These are phyloP conservation scores for Crotalus helleri DNA, from an alignment of 2,113 vertebrate species.

Conservation along the genomic window DNA sequence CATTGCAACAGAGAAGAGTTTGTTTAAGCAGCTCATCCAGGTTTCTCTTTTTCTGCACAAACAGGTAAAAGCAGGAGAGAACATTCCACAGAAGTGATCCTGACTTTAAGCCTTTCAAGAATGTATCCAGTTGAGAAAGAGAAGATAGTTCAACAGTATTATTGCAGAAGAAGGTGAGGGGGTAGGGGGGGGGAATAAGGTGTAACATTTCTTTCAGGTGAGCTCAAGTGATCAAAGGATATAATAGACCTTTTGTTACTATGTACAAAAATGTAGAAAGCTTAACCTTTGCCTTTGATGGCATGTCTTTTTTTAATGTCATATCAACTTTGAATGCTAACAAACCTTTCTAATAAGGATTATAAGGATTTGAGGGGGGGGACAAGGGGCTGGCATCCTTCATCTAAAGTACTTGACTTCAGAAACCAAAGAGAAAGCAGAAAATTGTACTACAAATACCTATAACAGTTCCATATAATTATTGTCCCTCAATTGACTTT, in stretches of 20 bases:
- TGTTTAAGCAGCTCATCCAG: not conserved
- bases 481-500: not conserved
- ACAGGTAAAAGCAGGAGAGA: conserved; percentile 40
- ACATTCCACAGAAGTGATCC: conserved; percentile 64
- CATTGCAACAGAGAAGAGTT: not conserved
- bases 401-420: conserved; percentile 43
- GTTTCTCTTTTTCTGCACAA: conserved; percentile 21
- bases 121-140: conserved; percentile 68
- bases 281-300: conserved; percentile 78
- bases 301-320: conserved; percentile 73
- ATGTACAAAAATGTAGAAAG: conserved; percentile 67
- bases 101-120: conserved; percentile 69
- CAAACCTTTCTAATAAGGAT: conserved; percentile 62
- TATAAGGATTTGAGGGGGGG: conserved; percentile 39
- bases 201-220: conserved; percentile 77
- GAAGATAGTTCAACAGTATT: conserved; percentile 66
- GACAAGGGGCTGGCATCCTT: not conserved
- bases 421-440: conserved; percentile 53
- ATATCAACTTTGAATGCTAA: conserved; percentile 69
- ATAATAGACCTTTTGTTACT: conserved; percentile 75
- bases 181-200: conserved; percentile 54
- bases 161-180: not conserved
- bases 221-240: conserved; percentile 69
- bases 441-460: conserved; percentile 9
- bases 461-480: not conserved